These are phyloP conservation scores for Tetraneura akinire DNA, from an alignment of 1,140 invertebrate genomes.

Conservation along the genomic window DNA sequence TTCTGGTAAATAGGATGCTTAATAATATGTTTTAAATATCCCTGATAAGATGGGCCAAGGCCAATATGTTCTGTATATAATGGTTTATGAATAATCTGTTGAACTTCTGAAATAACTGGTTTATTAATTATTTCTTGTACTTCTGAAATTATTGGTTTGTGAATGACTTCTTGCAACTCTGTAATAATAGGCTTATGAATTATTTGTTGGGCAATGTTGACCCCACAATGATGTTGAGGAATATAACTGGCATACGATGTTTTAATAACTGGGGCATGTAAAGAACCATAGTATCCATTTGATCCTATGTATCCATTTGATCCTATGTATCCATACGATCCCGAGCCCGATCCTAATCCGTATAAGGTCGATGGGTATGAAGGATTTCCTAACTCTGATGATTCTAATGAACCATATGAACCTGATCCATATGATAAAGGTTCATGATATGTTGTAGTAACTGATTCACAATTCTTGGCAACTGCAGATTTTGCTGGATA, in stretches of 20 bases:
- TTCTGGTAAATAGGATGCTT: slow-evolving; percentile 31
- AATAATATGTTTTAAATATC: slow-evolving; percentile 36
- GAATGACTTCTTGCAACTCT: slow-evolving; percentile 48
- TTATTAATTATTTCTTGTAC: slow-evolving; percentile 47
- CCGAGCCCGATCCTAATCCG: background rate
- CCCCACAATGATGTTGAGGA: background rate
- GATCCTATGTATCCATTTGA: background rate
- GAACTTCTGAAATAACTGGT: slow-evolving; percentile 40
- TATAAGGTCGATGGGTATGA: background rate
- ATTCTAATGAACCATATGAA: background rate
- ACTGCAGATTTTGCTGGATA: background rate
- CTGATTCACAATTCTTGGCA: background rate
- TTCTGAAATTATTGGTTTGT: slow-evolving; percentile 50
- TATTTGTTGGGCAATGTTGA: slow-evolving; percentile 47
- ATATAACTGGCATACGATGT: background rate
- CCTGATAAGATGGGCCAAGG: slow-evolving; percentile 32
- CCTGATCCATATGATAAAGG: background rate
- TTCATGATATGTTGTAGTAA: background rate
- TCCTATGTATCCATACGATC: background rate
- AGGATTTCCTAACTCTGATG: background rate
- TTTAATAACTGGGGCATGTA: background rate
- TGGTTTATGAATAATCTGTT: slow-evolving; percentile 44
- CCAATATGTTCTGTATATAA: slow-evolving; percentile 45
- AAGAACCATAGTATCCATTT: background rate
- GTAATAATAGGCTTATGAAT: slow-evolving; percentile 48